A percentile compares a stretch with the other conserved stretches of the same genome.
These are phyloP conservation scores for Recurvirostra avosetta DNA, from an alignment of 2,113 vertebrate species.

Conservation along the genomic window DNA sequence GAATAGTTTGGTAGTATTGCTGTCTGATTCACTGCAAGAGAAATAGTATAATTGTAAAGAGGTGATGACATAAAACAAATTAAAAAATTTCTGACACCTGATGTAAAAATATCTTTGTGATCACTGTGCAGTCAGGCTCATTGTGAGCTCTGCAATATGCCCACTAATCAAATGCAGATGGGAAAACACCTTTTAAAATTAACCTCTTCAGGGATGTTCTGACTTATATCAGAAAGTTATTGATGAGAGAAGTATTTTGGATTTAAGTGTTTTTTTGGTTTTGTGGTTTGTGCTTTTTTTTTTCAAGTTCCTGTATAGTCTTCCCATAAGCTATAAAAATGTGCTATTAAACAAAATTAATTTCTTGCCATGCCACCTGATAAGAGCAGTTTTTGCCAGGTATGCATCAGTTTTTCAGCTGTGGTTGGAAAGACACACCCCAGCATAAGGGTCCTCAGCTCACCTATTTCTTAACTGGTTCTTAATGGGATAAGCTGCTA, in stretches of 20 bases:
- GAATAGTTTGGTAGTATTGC: neutral
- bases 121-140: neutral
- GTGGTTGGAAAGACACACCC: neutral
- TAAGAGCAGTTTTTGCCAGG: neutral
- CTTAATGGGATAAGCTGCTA: neutral
- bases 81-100: neutral
- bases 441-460: neutral
- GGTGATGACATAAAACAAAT: neutral
- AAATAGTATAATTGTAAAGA: neutral
- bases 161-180: neutral
- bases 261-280: neutral
- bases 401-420: neutral
- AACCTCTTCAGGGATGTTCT: neutral
- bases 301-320: neutral
- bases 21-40: neutral
- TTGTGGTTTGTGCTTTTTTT: neutral
- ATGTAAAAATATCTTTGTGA: neutral
- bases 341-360: neutral
- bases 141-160: neutral
- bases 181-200: neutral
- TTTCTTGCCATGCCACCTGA: neutral
- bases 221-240: neutral
- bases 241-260: neutral
- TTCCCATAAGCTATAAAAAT: neutral
- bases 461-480: neutral